These are phyloP conservation scores for Actinia equina DNA, from an alignment of 64 coral and sea anemone species.

Conservation along the genomic window DNA sequence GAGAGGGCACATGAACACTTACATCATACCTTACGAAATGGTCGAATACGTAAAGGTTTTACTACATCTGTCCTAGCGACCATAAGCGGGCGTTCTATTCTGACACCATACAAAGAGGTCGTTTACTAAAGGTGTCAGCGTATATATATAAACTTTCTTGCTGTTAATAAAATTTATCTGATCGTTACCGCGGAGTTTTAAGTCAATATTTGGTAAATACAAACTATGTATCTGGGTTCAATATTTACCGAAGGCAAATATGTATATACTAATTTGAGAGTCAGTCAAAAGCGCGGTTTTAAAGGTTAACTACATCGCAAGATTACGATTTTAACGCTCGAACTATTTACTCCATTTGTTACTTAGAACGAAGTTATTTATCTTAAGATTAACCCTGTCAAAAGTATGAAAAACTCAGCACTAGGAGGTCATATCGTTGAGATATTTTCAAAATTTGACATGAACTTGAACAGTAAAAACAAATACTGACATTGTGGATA, in stretches of 20 bases:
- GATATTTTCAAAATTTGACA: conserved; percentile 3
- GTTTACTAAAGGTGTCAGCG: neutral
- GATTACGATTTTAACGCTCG: neutral
- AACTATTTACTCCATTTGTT: conserved; percentile 2
- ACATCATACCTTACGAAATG: neutral
- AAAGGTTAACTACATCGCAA: neutral
- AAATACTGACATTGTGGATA: neutral
- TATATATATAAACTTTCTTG: conserved; percentile 12
- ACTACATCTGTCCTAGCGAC: neutral
- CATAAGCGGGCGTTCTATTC: neutral
- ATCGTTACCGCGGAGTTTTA: neutral
- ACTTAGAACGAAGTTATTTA: neutral
- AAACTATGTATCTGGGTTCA: neutral
- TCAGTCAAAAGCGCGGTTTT: neutral
- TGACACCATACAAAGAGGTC: neutral
- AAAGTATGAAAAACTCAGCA: neutral
- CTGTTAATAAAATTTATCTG: conserved; percentile 25
- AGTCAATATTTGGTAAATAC: conserved; percentile 15
- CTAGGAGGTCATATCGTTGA: conserved; percentile 9
- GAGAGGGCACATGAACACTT: neutral
- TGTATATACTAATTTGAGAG: neutral
- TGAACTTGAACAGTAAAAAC: neutral
- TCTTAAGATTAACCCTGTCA: conserved; percentile 10
- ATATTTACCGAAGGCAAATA: conserved; percentile 5
- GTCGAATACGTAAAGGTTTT: neutral